Conservation (phyloP, 2,888 invertebrate species). For the Sinodicranocentrus sp. region DNA sequence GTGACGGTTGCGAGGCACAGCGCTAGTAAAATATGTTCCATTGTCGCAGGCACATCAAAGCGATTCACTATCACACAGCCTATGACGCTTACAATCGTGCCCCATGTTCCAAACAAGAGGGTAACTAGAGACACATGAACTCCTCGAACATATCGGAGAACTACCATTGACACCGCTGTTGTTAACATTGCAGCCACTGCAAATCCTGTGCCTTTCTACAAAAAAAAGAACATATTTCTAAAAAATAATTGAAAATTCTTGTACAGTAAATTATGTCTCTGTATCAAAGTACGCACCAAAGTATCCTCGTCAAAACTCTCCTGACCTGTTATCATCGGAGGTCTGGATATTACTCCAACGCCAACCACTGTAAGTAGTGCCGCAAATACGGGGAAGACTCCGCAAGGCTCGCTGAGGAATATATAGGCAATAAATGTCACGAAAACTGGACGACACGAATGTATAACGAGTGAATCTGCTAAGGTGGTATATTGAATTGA, state of each 20-base stretch:
- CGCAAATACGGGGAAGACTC: conserved; percentile 67
- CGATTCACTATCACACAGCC: conserved; percentile 45
- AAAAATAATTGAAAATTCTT: too few relatives aligned
- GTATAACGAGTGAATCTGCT: conserved; percentile 67
- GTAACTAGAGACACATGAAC: conserved; percentile 70
- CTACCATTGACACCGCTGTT: conserved; percentile 62
- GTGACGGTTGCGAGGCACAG: conserved; percentile 44
- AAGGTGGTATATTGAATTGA: conserved; percentile 57
- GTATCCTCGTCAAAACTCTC: conserved; percentile 69
- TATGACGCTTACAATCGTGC: conserved; percentile 42
- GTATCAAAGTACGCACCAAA: conserved; percentile 38
- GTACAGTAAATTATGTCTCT: not conserved
- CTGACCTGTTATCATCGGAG: conserved; percentile 72
- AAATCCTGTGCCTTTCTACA: conserved; percentile 64
- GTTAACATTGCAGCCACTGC: conserved; percentile 64
- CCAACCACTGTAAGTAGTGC: conserved; percentile 70
- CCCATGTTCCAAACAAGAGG: conserved; percentile 63
- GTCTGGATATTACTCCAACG: conserved; percentile 70
- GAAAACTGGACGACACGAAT: conserved; percentile 62
- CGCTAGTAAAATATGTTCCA: conserved; percentile 44
- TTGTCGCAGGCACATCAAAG: conserved; percentile 57
- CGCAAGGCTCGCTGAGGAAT: conserved; percentile 71
- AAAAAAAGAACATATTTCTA: not conserved
- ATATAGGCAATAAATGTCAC: conserved; percentile 69
- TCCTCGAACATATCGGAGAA: conserved; percentile 65